Evolutionary conservation across 2,113 vertebrate species (phyloP).

Genomic region (Centropristis striata): DNA sequence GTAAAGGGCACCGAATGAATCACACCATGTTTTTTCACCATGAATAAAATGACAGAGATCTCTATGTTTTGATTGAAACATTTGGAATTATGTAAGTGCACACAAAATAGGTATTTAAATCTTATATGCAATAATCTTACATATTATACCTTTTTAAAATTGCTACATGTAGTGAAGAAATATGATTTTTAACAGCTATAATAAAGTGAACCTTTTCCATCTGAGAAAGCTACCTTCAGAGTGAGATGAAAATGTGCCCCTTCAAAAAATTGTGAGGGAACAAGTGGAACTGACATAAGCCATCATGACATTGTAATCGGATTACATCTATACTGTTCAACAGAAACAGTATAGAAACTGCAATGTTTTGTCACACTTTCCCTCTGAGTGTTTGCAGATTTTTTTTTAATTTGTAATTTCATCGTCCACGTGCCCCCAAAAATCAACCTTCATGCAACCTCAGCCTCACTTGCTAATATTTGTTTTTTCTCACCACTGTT

Average conservation of each 20-base stretch:
- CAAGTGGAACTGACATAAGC: background rate
- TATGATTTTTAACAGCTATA: too few relatives aligned
- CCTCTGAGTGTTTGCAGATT: background rate
- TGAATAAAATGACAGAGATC: too few relatives aligned
- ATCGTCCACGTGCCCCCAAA: slow-evolving; percentile 20
- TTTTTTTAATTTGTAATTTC: slow-evolving; percentile 20
- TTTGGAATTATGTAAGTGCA: too few relatives aligned
- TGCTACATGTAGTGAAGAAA: too few relatives aligned
- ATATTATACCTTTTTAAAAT: too few relatives aligned
- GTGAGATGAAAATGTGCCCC: background rate
- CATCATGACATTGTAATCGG: background rate
- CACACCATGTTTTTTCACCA: too few relatives aligned
- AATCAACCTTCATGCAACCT: slow-evolving; percentile 4
- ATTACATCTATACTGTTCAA: background rate
- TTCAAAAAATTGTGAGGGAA: too few relatives aligned
- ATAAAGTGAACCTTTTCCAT: too few relatives aligned
- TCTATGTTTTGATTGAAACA: too few relatives aligned
- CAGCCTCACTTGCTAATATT: slow-evolving; percentile 16
- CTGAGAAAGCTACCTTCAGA: background rate
- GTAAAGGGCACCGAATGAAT: too few relatives aligned
- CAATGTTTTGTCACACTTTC: background rate
- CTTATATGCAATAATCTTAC: too few relatives aligned
- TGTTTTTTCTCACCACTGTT: slow-evolving; percentile 4
- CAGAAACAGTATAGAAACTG: background rate
- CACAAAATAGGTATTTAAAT: too few relatives aligned